Conservation (phyloP, 2,888 invertebrate species). For the Pristionchus maxplancki region DNA sequence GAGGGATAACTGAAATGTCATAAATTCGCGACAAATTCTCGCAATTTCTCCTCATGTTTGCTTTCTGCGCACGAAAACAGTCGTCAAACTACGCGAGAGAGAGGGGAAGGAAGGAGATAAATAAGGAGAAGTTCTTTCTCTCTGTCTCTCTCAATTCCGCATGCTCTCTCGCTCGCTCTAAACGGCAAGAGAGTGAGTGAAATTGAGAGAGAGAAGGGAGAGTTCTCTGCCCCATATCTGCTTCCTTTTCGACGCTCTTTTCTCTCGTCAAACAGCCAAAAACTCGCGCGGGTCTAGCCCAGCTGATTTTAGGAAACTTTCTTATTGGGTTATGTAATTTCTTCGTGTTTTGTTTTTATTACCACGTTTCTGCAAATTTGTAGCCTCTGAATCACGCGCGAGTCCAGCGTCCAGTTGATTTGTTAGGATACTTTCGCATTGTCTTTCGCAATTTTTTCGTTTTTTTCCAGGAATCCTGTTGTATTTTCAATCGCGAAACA, state of each 20-base stretch:
- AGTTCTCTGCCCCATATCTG: conserved; percentile 1
- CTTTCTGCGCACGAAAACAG: not conserved
- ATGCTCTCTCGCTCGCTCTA: not conserved
- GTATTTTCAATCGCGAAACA: no score
- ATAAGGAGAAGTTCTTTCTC: not conserved
- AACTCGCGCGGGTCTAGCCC: not conserved
- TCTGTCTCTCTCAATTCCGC: not conserved
- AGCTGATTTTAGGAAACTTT: not conserved
- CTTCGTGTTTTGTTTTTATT: not conserved
- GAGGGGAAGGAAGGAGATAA: not conserved
- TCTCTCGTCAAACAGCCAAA: conserved; percentile 22
- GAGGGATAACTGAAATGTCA: no score
- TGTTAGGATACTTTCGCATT: no score
- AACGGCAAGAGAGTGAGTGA: not conserved
- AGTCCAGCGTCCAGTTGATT: not conserved
- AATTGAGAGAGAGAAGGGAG: not conserved
- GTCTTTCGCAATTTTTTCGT: not conserved
- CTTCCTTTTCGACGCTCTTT: not conserved
- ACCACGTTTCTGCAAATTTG: not conserved
- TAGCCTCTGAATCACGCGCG: not conserved
- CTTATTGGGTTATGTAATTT: not conserved
- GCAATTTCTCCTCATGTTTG: not conserved
- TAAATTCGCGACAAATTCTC: no score
- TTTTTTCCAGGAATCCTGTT: no score
- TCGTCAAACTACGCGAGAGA: not conserved